A percentile compares a stretch with the other conserved stretches of the same genome.
phyloP scores from a whole-genome alignment of 2,797 vertebrate genomes.

The Karalla daura region DNA sequence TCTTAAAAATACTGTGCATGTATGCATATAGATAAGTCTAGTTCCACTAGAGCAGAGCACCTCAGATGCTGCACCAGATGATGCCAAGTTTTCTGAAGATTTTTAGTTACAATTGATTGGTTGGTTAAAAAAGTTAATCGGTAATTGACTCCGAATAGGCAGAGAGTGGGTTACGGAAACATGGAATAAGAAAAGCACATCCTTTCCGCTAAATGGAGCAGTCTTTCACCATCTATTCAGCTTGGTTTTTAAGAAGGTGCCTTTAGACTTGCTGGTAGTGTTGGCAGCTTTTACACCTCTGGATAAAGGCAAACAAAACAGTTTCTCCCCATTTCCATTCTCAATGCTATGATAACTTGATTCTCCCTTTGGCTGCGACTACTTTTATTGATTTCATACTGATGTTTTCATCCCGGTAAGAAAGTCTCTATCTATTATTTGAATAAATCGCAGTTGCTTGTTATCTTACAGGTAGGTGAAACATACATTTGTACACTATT shows the following conservation, averaged over 20 bases:
- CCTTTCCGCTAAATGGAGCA: background rate
- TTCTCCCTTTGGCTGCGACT: background rate
- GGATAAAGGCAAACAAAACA: background rate
- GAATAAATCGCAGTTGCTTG: background rate
- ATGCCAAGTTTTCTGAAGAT: too few relatives aligned
- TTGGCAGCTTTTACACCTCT: background rate
- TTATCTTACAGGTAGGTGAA: background rate
- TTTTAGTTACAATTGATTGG: too few relatives aligned
- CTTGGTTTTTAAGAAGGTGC: background rate
- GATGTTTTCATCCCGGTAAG: background rate
- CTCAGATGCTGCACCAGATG: too few relatives aligned
- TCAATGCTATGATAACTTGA: background rate
- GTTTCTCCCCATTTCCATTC: too few relatives aligned
- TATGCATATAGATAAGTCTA: too few relatives aligned
- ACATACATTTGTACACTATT: too few relatives aligned
- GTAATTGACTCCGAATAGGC: background rate
- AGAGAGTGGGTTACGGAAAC: background rate
- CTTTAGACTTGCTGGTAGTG: background rate
- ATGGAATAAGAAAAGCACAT: background rate
- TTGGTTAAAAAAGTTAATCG: too few relatives aligned
- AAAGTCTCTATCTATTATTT: background rate
- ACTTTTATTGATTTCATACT: background rate
- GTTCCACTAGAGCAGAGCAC: too few relatives aligned
- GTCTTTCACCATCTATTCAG: background rate
- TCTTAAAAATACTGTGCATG: too few relatives aligned